These are phyloP conservation scores for Oligia latruncula DNA, from an alignment of 2,888 invertebrate genomes.

Conservation along the genomic window DNA sequence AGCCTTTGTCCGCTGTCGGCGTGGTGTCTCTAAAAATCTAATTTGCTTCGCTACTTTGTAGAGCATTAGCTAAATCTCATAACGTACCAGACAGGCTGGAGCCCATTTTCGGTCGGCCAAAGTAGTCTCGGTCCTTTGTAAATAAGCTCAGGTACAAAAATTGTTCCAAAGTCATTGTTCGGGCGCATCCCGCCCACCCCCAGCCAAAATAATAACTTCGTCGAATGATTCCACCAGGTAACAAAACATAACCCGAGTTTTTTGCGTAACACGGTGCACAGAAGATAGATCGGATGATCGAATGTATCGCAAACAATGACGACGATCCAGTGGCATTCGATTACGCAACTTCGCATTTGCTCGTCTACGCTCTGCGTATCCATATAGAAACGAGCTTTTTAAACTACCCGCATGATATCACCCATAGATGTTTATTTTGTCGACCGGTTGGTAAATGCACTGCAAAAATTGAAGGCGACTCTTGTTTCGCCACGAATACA, in stretches of 20 bases:
- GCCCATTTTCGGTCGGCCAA: conserved; percentile 74
- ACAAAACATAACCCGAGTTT: conserved; percentile 79
- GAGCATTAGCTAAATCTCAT: conserved; percentile 72
- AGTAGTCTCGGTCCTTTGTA: conserved; percentile 79
- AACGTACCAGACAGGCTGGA: conserved; percentile 82
- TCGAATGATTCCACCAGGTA: conserved; percentile 84
- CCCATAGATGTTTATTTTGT: conserved; percentile 64
- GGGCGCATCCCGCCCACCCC: conserved; percentile 83
- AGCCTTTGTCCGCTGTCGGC: conserved; percentile 72
- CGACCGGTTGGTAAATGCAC: conserved; percentile 62
- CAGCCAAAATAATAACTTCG: conserved; percentile 82
- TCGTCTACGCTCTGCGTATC: conserved; percentile 25
- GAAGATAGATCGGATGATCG: conserved; percentile 80
- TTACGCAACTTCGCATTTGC: conserved; percentile 76
- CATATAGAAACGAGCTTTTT: conserved; percentile 31
- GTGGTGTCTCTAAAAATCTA: conserved; percentile 70
- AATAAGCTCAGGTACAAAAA: conserved; percentile 87
- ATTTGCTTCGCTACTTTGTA: conserved; percentile 78
- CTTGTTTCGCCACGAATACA: conserved; percentile 73
- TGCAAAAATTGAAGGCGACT: conserved; percentile 64
- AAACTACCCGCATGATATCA: conserved; percentile 44
- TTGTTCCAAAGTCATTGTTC: conserved; percentile 80
- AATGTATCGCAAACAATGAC: conserved; percentile 81
- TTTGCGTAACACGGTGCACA: conserved; percentile 85
- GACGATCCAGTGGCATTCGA: conserved; percentile 74